phyloP scores from a whole-genome alignment of 2,888 invertebrate genomes.

The Craniophora ligustri region DNA sequence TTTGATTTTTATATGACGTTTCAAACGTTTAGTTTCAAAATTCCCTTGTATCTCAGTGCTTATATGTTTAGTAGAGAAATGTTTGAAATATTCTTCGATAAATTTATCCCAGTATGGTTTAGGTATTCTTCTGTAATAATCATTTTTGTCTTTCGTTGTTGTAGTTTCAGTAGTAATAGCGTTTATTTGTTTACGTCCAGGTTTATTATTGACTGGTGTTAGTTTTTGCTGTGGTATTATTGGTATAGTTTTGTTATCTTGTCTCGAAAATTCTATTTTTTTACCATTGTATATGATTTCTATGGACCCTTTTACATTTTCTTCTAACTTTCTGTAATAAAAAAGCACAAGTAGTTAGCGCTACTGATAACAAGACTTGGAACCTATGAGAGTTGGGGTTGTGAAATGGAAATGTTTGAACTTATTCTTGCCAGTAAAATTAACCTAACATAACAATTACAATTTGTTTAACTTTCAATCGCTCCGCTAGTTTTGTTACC shows the following conservation, averaged over 20 bases:
- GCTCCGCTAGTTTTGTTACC: too few relatives aligned
- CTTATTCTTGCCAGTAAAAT: too few relatives aligned
- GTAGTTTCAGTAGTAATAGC: constrained; percentile 5
- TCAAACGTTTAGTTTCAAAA: constrained; percentile 61
- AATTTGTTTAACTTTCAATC: too few relatives aligned
- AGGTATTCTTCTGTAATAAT: constrained; percentile 32
- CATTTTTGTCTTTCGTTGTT: constrained; percentile 7
- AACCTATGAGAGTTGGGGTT: neutral
- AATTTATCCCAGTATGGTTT: constrained; percentile 60
- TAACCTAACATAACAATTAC: too few relatives aligned
- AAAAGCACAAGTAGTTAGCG: constrained; percentile 7
- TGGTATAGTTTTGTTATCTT: too few relatives aligned
- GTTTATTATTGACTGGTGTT: constrained; percentile 3
- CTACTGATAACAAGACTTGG: neutral
- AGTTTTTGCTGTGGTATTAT: constrained; percentile 1
- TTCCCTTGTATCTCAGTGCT: constrained; percentile 31
- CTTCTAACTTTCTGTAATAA: constrained; percentile 62
- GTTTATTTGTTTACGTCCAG: too few relatives aligned
- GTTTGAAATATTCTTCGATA: constrained; percentile 63
- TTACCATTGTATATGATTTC: constrained; percentile 76
- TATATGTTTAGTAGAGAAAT: constrained; percentile 32
- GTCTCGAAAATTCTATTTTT: constrained; percentile 59
- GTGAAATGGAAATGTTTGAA: too few relatives aligned
- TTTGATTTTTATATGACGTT: constrained; percentile 73
- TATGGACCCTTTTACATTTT: constrained; percentile 69